These are phyloP conservation scores for Uloborus diversus DNA, from an alignment of 1,140 invertebrate genomes.

Conservation along the genomic window DNA sequence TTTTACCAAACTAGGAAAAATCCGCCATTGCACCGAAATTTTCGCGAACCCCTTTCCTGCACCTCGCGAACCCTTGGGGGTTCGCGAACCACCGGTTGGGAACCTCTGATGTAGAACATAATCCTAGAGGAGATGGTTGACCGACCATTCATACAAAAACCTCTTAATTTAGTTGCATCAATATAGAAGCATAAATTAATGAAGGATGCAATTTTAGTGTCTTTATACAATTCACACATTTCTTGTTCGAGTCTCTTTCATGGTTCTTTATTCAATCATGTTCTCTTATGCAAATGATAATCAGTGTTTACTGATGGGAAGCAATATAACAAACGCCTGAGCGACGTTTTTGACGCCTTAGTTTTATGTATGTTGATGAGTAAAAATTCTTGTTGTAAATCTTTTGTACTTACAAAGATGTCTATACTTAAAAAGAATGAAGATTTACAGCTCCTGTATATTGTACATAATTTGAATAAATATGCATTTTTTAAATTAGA, in stretches of 20 bases:
- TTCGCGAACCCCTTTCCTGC: no score
- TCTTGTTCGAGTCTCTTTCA: neutral
- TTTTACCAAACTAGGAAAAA: no score
- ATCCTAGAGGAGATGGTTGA: neutral
- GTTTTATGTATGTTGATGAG: conserved; percentile 21
- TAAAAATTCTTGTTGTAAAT: neutral
- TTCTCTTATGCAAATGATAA: conserved; percentile 31
- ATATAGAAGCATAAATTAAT: neutral
- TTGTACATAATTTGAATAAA: conserved; percentile 54
- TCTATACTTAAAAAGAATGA: neutral
- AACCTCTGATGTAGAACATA: no score
- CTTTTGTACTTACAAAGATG: conserved; percentile 15
- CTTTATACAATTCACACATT: neutral
- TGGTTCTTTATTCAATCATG: neutral
- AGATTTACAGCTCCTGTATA: conserved; percentile 32
- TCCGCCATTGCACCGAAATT: no score
- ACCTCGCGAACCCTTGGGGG: no score
- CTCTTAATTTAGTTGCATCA: neutral
- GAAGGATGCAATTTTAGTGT: neutral
- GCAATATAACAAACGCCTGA: conserved; percentile 31
- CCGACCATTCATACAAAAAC: neutral
- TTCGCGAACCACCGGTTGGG: no score
- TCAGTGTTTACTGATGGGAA: conserved; percentile 36
- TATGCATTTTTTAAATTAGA: conserved; percentile 47
- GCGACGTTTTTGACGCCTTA: conserved; percentile 15